Percentiles rank a stretch among this genome's conserved stretches.
Evolutionary conservation across 2,113 vertebrate species (phyloP).

Genomic region (Phycodurus eques): DNA sequence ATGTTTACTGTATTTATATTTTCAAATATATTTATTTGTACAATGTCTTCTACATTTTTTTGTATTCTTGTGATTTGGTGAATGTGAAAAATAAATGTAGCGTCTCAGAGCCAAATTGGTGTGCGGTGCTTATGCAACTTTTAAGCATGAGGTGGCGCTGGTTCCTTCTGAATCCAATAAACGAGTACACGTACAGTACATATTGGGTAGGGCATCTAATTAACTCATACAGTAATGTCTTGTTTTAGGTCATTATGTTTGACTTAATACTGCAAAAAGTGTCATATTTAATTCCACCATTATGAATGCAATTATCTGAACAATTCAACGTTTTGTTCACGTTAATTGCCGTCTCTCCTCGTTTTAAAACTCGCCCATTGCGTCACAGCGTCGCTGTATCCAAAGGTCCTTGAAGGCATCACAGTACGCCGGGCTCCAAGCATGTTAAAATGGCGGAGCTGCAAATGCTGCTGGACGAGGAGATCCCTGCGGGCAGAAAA

Average conservation of each 20-base stretch:
- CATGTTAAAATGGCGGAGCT: constrained; percentile 97
- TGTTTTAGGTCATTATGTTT: not conserved
- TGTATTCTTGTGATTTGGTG: constrained; percentile 23
- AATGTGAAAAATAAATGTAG: constrained; percentile 29
- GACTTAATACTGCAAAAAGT: not conserved
- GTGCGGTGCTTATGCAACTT: constrained; percentile 2
- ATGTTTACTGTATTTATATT: not conserved
- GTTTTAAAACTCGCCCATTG: not conserved
- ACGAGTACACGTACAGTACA: not conserved
- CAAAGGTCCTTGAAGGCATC: constrained; percentile 29
- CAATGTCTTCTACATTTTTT: constrained; percentile 3
- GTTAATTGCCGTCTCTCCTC: not conserved
- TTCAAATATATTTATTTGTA: constrained; percentile 28
- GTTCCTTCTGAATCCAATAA: not conserved
- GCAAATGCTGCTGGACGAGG: constrained; percentile 95
- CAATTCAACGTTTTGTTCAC: not conserved
- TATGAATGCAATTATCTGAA: not conserved
- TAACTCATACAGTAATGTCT: not conserved
- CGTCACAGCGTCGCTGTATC: not conserved
- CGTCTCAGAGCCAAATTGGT: not conserved
- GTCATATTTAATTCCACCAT: not conserved
- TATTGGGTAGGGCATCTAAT: not conserved
- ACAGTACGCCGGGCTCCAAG: constrained; percentile 25
- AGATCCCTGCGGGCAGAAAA: constrained; percentile 90
- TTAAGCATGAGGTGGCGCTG: not conserved